Percentiles rank a stretch among this genome's conserved stretches.
Evolutionary conservation across 1,140 invertebrate species (phyloP).

Genomic region (Drosophila azteca): DNA sequence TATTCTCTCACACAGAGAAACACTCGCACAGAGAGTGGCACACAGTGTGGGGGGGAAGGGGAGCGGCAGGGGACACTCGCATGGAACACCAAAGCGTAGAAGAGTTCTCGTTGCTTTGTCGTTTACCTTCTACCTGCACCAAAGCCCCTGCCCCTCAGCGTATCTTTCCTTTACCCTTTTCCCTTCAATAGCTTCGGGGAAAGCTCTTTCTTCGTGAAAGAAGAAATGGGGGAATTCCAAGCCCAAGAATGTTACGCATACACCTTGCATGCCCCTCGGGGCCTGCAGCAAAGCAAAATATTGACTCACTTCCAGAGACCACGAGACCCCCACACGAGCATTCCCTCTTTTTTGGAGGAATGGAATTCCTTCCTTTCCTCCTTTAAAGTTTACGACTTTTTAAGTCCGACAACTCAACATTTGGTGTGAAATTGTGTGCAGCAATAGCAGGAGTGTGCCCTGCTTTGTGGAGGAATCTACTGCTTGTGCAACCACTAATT

Average conservation of each 20-base stretch:
- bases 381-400: neutral
- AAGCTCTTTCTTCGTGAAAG: slow-evolving; percentile 2
- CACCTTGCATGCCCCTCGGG: slow-evolving; percentile 23
- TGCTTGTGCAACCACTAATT: too few relatives aligned
- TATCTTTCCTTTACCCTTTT: neutral
- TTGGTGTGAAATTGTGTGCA: too few relatives aligned
- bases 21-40: too few relatives aligned
- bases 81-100: slow-evolving; percentile 23
- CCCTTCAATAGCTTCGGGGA: neutral
- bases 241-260: slow-evolving; percentile 54
- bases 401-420: too few relatives aligned
- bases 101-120: slow-evolving; percentile 50
- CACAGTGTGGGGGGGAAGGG: too few relatives aligned
- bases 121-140: slow-evolving; percentile 47
- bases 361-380: neutral
- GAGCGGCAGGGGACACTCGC: slow-evolving; percentile 1
- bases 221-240: slow-evolving; percentile 16
- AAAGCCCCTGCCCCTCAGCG: slow-evolving; percentile 16
- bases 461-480: too few relatives aligned
- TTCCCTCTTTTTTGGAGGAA: slow-evolving; percentile 7
- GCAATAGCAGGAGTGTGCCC: too few relatives aligned
- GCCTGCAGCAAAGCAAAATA: neutral
- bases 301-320: slow-evolving; percentile 32
- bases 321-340: slow-evolving; percentile 8
- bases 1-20: slow-evolving; percentile 12